phyloP scores from a whole-genome alignment of 1,140 invertebrate genomes.

The Drosophila kurseongensis region DNA sequence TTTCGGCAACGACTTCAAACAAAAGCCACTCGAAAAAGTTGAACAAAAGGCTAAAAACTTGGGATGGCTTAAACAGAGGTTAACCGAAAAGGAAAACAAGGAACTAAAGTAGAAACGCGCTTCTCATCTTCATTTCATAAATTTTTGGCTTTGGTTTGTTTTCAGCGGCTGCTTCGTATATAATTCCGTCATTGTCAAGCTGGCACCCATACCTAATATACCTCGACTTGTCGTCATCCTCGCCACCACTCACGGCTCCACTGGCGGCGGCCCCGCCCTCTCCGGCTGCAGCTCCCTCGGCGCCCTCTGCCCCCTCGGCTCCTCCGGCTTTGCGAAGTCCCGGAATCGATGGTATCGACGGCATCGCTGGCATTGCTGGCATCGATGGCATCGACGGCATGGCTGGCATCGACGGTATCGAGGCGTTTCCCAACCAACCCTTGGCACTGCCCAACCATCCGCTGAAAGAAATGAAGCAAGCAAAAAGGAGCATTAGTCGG shows the following conservation, averaged over 20 bases:
- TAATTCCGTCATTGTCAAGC: constrained; percentile 84
- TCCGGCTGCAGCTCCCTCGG: constrained; percentile 82
- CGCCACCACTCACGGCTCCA: constrained; percentile 88
- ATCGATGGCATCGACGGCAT: constrained; percentile 83
- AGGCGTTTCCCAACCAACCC: constrained; percentile 88
- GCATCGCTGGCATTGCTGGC: constrained; percentile 84
- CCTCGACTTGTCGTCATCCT: constrained; percentile 94
- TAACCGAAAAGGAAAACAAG: constrained; percentile 35
- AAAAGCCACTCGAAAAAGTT: constrained; percentile 38
- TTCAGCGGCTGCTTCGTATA: constrained; percentile 61
- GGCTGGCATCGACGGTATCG: constrained; percentile 80
- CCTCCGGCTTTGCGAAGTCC: constrained; percentile 88
- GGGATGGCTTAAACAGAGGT: constrained; percentile 23
- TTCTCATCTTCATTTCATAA: constrained; percentile 40
- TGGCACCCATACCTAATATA: constrained; percentile 88
- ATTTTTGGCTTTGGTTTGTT: constrained; percentile 32
- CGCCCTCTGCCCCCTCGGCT: constrained; percentile 79
- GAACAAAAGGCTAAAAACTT: constrained; percentile 30
- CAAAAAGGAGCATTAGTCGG: constrained; percentile 26
- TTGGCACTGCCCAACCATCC: constrained; percentile 93
- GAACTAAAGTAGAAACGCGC: constrained; percentile 58
- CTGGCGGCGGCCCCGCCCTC: constrained; percentile 85
- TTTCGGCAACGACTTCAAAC: constrained; percentile 31
- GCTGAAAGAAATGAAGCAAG: constrained; percentile 55
- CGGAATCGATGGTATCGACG: constrained; percentile 86